Evolutionary conservation across 1,140 invertebrate genomes (phyloP).

Genomic region (Caerostris darwini): DNA sequence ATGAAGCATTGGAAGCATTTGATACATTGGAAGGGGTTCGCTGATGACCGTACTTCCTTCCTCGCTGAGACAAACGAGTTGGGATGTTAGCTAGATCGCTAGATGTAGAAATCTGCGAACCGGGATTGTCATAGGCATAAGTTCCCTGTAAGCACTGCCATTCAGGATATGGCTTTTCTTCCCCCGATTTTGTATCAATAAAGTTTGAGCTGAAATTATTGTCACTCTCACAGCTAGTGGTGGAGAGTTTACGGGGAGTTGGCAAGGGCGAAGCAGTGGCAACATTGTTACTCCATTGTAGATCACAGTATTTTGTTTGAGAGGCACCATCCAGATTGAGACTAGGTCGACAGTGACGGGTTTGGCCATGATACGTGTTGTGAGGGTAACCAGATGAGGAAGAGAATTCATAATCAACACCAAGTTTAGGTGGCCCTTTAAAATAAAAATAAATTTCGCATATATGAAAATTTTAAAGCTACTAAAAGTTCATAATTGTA

Average conservation of each 20-base stretch:
- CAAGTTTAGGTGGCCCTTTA: conserved; percentile 69
- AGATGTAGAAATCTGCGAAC: conserved; percentile 77
- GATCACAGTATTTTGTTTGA: conserved; percentile 89
- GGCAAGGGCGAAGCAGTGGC: conserved; percentile 78
- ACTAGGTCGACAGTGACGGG: conserved; percentile 88
- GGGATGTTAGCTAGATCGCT: conserved; percentile 51
- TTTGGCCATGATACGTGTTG: conserved; percentile 95
- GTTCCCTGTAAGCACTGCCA: conserved; percentile 78
- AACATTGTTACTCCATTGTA: conserved; percentile 88
- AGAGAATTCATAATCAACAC: conserved; percentile 85
- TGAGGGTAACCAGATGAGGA: conserved; percentile 87
- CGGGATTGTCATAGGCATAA: conserved; percentile 80
- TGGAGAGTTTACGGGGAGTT: conserved; percentile 86
- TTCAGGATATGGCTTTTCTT: conserved; percentile 79
- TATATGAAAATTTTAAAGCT: too few relatives aligned
- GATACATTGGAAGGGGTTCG: conserved; percentile 88
- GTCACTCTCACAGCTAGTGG: conserved; percentile 85
- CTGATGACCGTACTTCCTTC: conserved; percentile 82
- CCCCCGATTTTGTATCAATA: not conserved
- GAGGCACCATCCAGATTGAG: conserved; percentile 83
- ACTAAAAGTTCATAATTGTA: too few relatives aligned
- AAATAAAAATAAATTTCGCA: not conserved
- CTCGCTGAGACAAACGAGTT: conserved; percentile 79
- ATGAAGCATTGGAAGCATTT: conserved; percentile 84
- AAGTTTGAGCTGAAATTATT: conserved; percentile 75